phyloP scores from a whole-genome alignment of 30 jellyfish, hydroid and myxozoan genomes.

The Cassiopea andromeda region DNA sequence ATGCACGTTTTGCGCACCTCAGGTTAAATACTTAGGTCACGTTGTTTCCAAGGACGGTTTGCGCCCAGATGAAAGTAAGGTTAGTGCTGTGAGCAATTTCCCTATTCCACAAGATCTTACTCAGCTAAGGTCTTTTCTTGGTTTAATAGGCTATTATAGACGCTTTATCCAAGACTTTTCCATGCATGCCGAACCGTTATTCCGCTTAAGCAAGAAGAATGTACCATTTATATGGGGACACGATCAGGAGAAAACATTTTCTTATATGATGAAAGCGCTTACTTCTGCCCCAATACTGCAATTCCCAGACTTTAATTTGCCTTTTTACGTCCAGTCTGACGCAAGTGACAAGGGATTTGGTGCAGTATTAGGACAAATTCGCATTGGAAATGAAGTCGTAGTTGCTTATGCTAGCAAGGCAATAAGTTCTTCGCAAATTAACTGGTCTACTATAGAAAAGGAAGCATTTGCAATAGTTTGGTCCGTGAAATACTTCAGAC shows the following conservation, averaged over 20 bases:
- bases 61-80: constrained; percentile 40
- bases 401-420: constrained; percentile 62
- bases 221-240: constrained; percentile 40
- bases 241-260: constrained; percentile 59
- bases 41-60: constrained; percentile 54
- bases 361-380: constrained; percentile 44
- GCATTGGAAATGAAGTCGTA: constrained; percentile 39
- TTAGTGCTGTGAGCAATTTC: constrained; percentile 34
- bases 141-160: constrained; percentile 61
- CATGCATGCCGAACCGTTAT: constrained; percentile 47
- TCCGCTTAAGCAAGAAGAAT: constrained; percentile 37
- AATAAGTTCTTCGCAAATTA: not conserved
- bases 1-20: constrained; percentile 49
- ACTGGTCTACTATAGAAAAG: constrained; percentile 54
- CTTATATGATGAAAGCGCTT: constrained; percentile 35
- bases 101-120: constrained; percentile 55
- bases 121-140: constrained; percentile 63
- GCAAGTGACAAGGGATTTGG: constrained; percentile 65
- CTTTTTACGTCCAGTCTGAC: constrained; percentile 54
- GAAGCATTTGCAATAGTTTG: constrained; percentile 71
- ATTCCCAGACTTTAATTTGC: constrained; percentile 43
- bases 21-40: constrained; percentile 65
- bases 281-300: constrained; percentile 52
- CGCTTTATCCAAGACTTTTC: constrained; percentile 58
- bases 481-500: constrained; percentile 54